Evolutionary conservation across 2,113 vertebrate species (phyloP), one percentile per base, ranked within the genome.

Genomic region (Ceyx melanurus): DNA sequence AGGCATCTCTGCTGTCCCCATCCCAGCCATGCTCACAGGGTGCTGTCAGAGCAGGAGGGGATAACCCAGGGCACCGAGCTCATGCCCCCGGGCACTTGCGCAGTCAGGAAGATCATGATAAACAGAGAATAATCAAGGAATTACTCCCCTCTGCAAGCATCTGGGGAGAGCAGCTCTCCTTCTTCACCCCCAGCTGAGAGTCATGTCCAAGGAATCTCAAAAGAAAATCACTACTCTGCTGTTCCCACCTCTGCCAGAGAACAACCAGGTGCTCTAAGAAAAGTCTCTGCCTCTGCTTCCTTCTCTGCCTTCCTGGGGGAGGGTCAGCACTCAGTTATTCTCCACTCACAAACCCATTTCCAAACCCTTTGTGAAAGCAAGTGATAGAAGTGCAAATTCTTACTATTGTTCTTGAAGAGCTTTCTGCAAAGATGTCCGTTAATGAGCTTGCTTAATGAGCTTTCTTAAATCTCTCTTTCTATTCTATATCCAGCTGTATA

Each of bases 401-500:
- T 75, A 33, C 64, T 91, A 78, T 33, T 92, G 82, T 75, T 95
- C 35, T 78, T 48, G 66, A 94, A 77, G 82, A 88, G 72, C 89
- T 83, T 93, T 74, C 91, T 81, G 60, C 89, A 92, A 88, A 96
- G 87, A 91, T 65, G 78, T 45, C 85, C 66, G 60, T 95, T 96
- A 94, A 94, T 95, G 90, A 95, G 93, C 87, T 92, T 73, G 77
- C 89, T 91, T 95, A 93, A 96, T 92, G 86, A 95, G 91, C 81
- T 94, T 94, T 76, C 78, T 85, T 85, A 92, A 94, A 93, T 94
- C 85, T 95, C 53, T 92, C 93, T 95, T 96, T 95, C 78, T 95
- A 87, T 37, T 60, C 65, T 71, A 28, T 77, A 81, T 89, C 77
- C 89, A 96, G 92, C 89, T 92, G 91, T 70, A 61, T 74, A 88